Conservation (phyloP, 92 coral and sea anemone species). For the Galaxea fascicularis region DNA sequence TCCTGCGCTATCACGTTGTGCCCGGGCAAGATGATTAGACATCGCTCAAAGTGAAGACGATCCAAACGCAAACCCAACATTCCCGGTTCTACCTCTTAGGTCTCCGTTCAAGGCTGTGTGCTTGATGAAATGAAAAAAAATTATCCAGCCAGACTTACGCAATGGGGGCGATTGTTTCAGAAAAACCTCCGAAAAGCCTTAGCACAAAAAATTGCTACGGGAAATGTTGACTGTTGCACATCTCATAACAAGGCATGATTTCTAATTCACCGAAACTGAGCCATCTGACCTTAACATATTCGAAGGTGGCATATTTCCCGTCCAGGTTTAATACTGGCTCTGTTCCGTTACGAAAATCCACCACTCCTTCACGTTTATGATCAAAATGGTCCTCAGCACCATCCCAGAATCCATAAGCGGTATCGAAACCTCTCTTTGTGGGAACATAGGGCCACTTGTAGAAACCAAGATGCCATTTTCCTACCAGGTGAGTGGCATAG, state of each 20-base stretch:
- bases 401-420: constrained; percentile 77
- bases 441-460: constrained; percentile 80
- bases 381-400: constrained; percentile 84
- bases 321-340: constrained; percentile 51
- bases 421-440: constrained; percentile 82
- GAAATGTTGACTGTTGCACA: too few relatives aligned
- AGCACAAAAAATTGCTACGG: too few relatives aligned
- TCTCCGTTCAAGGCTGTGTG: too few relatives aligned
- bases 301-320: constrained; percentile 69
- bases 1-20: too few relatives aligned
- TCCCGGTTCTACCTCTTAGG: too few relatives aligned
- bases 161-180: background rate
- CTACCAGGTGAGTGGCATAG: constrained; percentile 85
- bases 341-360: constrained; percentile 62
- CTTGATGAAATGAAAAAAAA: background rate
- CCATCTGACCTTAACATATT: constrained; percentile 49
- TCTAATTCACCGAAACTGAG: background rate
- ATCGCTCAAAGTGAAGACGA: too few relatives aligned
- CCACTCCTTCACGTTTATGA: constrained; percentile 57
- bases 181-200: too few relatives aligned
- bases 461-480: constrained; percentile 95
- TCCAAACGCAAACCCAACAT: too few relatives aligned
- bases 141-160: background rate
- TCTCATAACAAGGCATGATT: background rate
- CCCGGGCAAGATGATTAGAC: too few relatives aligned